Evolutionary conservation across 92 coral and sea anemone genomes (phyloP).

Genomic region (Phenganax stokvisi): DNA sequence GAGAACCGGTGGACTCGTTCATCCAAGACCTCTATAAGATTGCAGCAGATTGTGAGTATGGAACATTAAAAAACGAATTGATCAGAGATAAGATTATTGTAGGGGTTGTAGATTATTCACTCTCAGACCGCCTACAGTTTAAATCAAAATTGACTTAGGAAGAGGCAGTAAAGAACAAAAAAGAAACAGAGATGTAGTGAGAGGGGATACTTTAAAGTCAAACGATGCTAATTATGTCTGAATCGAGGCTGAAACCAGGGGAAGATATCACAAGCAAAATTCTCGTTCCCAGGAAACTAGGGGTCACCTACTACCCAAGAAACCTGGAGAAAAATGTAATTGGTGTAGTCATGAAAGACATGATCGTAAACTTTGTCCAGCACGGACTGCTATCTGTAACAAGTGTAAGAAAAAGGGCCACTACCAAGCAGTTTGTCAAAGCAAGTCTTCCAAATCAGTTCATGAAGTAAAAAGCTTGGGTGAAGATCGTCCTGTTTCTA

Average conservation of each 20-base stretch:
- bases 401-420: slow-evolving; percentile 27
- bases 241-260: neutral
- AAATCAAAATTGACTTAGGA: slow-evolving; percentile 47
- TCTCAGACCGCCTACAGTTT: slow-evolving; percentile 45
- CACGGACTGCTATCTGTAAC: slow-evolving; percentile 9
- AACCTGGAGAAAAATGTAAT: slow-evolving; percentile 4
- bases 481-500: slow-evolving; percentile 7
- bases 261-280: neutral
- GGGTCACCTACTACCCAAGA: neutral
- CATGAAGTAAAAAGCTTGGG: neutral
- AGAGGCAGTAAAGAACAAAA: slow-evolving; percentile 41
- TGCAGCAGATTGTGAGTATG: slow-evolving; percentile 51
- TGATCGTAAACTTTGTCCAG: slow-evolving; percentile 27
- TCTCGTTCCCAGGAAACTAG: neutral
- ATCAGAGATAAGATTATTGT: slow-evolving; percentile 51
- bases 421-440: slow-evolving; percentile 11
- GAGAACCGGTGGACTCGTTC: slow-evolving; percentile 49
- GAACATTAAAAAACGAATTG: slow-evolving; percentile 40
- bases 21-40: slow-evolving; percentile 33
- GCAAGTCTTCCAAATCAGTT: neutral
- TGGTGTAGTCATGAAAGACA: neutral
- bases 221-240: neutral
- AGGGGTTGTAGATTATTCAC: slow-evolving; percentile 38
- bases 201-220: slow-evolving; percentile 12
- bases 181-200: slow-evolving; percentile 46